A percentile compares a stretch with the other conserved stretches of the same genome.
These are phyloP conservation scores for Ivindomyrus marchei DNA, from an alignment of 2,113 vertebrate genomes.

Conservation along the genomic window DNA sequence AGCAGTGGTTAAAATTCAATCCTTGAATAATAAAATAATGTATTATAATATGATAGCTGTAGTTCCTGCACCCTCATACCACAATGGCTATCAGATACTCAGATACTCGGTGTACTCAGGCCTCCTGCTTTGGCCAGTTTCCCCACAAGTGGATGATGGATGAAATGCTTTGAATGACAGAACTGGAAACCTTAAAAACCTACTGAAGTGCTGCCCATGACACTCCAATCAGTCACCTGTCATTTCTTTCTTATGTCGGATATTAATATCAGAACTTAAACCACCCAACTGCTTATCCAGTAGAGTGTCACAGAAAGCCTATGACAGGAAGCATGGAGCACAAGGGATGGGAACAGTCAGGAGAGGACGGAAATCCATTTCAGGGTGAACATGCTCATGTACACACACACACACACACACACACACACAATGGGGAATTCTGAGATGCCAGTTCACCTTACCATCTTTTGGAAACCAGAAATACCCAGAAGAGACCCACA, in stretches of 20 bases:
- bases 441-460: not conserved
- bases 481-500: not conserved
- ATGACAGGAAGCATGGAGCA: not conserved
- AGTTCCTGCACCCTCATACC: not conserved
- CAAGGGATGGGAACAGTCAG: not conserved
- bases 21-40: not conserved
- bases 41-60: not conserved
- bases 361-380: not conserved
- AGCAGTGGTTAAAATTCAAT: not conserved
- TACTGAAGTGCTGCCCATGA: not conserved
- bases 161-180: not conserved
- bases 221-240: not conserved
- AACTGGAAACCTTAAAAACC: not conserved
- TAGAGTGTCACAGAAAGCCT: not conserved
- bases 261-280: not conserved
- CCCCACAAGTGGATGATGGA: not conserved
- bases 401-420: constrained; percentile 18
- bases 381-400: not conserved
- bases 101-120: not conserved
- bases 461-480: not conserved
- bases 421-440: not conserved
- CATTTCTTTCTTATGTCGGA: not conserved
- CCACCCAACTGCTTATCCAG: not conserved
- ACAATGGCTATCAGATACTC: not conserved
- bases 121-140: not conserved